Percentiles rank a stretch among this genome's conserved stretches.
These are phyloP conservation scores for Myotis myotis DNA, from an alignment of 2,797 vertebrate genomes.

Conservation along the genomic window DNA sequence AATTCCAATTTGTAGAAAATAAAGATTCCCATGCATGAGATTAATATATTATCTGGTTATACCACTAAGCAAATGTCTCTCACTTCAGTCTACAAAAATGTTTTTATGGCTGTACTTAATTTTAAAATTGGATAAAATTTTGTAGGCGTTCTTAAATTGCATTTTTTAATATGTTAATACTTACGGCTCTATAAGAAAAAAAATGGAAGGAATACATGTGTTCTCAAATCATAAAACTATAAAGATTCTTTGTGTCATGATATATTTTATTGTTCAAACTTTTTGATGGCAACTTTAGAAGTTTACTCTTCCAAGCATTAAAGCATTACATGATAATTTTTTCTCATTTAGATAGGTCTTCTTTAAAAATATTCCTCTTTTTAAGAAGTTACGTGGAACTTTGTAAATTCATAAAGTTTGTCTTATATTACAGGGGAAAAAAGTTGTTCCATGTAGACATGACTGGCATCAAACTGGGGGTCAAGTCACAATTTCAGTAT, in stretches of 20 bases:
- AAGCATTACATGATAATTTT: neutral
- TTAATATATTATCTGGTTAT: neutral
- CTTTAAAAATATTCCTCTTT: neutral
- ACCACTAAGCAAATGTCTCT: neutral
- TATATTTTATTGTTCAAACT: neutral
- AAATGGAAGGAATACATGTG: neutral
- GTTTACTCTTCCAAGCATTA: neutral
- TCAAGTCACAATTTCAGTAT: slow-evolving; percentile 96
- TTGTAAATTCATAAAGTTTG: slow-evolving; percentile 18
- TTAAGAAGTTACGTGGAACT: neutral
- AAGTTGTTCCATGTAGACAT: slow-evolving; percentile 94
- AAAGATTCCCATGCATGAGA: neutral
- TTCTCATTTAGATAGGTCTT: neutral
- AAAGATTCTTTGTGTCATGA: neutral
- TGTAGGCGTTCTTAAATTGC: neutral
- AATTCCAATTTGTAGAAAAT: neutral
- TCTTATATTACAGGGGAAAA: slow-evolving; percentile 83
- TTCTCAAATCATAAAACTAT: neutral
- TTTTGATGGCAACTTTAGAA: neutral
- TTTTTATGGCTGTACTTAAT: neutral
- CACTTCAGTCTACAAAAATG: neutral
- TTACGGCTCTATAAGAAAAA: neutral
- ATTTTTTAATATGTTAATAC: neutral
- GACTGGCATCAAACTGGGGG: slow-evolving; percentile 99
- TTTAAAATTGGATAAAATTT: neutral